Percentiles rank a stretch among this genome's conserved stretches.
Evolutionary conservation across 92 coral and sea anemone species (phyloP).

Genomic region (Plumapathes pennacea): DNA sequence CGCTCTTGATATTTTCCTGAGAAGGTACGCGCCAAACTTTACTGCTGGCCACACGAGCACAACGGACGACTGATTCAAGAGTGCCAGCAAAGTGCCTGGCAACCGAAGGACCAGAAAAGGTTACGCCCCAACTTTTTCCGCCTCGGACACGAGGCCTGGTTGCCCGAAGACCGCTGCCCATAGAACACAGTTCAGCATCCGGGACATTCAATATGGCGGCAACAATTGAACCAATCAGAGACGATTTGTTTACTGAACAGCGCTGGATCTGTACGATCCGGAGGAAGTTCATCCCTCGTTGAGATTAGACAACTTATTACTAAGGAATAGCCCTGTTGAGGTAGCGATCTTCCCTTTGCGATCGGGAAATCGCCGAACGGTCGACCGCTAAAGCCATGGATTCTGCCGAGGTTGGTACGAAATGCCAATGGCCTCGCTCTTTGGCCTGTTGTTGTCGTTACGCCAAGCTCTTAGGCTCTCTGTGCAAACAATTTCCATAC

Average conservation of each 20-base stretch:
- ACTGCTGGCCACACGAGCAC: too few relatives aligned
- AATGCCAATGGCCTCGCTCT: constrained; percentile 41
- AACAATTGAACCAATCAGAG: constrained; percentile 97
- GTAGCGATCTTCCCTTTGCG: constrained; percentile 96
- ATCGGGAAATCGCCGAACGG: constrained; percentile 91
- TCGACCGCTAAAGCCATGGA: constrained; percentile 74
- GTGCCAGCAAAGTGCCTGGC: too few relatives aligned
- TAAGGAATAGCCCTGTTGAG: constrained; percentile 60
- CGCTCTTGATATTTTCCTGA: too few relatives aligned
- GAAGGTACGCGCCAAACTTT: too few relatives aligned
- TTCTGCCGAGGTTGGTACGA: constrained; percentile 93
- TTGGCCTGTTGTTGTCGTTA: constrained; percentile 90
- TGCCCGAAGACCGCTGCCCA: constrained; percentile 52
- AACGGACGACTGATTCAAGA: too few relatives aligned
- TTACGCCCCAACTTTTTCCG: too few relatives aligned
- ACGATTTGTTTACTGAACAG: constrained; percentile 95
- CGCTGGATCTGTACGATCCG: constrained; percentile 91
- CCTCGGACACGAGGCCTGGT: constrained; percentile 30
- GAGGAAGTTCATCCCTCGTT: constrained; percentile 84
- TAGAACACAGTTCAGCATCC: constrained; percentile 78
- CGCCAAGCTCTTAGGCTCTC: constrained; percentile 93
- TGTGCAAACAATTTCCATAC: constrained; percentile 92
- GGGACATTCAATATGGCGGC: constrained; percentile 99
- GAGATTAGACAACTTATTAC: constrained; percentile 33
- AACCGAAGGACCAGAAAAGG: too few relatives aligned